Percentiles rank a stretch among this genome's conserved stretches.
Evolutionary conservation across 2,888 invertebrate species (phyloP).

Genomic region (Cosmorhoe ocellata): DNA sequence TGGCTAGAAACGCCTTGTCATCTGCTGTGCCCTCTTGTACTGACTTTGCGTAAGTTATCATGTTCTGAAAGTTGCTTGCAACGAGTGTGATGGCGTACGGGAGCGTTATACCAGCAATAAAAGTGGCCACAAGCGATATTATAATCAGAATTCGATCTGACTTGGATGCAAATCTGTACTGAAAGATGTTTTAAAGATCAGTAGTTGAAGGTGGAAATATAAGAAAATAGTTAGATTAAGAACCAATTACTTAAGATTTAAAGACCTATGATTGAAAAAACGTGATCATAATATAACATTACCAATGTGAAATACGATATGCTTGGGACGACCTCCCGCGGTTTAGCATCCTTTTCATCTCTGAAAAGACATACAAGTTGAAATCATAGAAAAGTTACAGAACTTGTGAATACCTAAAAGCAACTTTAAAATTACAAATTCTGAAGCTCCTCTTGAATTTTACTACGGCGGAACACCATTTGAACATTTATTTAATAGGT

Average conservation of each 20-base stretch:
- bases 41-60: slow-evolving; percentile 76
- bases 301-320: slow-evolving; percentile 62
- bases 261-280: too few species aligned
- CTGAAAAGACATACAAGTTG: slow-evolving; percentile 19
- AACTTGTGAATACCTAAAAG: too few species aligned
- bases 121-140: slow-evolving; percentile 71
- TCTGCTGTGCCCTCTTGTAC: slow-evolving; percentile 38
- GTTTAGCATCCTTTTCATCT: slow-evolving; percentile 4
- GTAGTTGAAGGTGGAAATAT: too few species aligned
- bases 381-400: too few species aligned
- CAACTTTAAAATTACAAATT: background rate
- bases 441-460: slow-evolving; percentile 12
- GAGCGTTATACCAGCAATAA: slow-evolving; percentile 44
- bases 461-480: slow-evolving; percentile 30
- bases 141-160: slow-evolving; percentile 80
- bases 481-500: background rate
- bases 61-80: slow-evolving; percentile 77
- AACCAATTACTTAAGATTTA: too few species aligned
- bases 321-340: slow-evolving; percentile 40
- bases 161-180: slow-evolving; percentile 85
- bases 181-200: slow-evolving; percentile 17
- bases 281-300: slow-evolving; percentile 17
- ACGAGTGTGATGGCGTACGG: slow-evolving; percentile 53
- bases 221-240: too few species aligned
- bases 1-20: slow-evolving; percentile 64